phyloP scores from a whole-genome alignment of 2,113 vertebrate species.

The Paramormyrops kingsleyae region DNA sequence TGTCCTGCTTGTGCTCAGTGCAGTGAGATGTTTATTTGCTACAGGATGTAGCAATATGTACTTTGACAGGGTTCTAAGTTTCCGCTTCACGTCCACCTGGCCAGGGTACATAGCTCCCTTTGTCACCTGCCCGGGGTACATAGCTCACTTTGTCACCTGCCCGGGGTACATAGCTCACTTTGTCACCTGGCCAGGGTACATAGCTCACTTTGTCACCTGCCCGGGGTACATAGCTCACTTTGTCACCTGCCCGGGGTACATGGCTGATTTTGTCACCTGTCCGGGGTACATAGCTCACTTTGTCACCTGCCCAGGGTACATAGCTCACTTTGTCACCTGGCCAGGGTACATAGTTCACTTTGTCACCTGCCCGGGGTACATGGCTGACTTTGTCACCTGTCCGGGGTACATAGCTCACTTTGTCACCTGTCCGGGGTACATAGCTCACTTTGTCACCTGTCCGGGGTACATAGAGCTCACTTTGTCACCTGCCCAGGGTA shows the following conservation, averaged over 20 bases:
- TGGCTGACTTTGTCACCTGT: background rate
- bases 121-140: no score
- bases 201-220: no score
- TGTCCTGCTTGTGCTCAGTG: background rate
- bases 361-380: no score
- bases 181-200: no score
- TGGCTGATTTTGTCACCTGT: background rate
- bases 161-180: background rate
- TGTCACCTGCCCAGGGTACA: background rate
- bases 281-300: no score
- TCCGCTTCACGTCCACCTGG: background rate
- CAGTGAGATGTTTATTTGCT: conserved; percentile 2
- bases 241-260: background rate
- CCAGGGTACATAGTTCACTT: no score
- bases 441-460: background rate
- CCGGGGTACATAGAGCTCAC: background rate
- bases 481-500: no score
- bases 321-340: background rate
- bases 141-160: background rate
- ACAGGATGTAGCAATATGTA: background rate
- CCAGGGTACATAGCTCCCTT: no score
- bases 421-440: background rate
- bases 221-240: no score
- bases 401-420: background rate
- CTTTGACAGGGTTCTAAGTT: background rate